A percentile compares a stretch with the other conserved stretches of the same genome.
These are phyloP conservation scores for Enteromius afrohamiltoni DNA, from an alignment of 2,797 vertebrate species.

Conservation along the genomic window DNA sequence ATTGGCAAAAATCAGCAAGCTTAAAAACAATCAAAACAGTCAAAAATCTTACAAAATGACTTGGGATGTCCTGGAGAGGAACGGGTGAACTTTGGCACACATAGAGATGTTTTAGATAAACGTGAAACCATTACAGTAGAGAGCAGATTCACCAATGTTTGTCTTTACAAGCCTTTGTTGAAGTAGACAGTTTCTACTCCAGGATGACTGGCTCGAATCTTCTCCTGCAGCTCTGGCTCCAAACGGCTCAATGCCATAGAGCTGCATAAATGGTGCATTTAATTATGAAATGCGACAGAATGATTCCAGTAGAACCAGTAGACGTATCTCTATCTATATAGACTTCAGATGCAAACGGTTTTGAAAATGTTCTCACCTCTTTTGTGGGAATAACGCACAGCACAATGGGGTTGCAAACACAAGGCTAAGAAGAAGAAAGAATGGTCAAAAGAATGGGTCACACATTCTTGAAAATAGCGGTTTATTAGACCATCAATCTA, in stretches of 20 bases:
- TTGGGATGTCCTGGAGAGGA: constrained; percentile 55
- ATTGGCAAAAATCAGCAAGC: constrained; percentile 55
- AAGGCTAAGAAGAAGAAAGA: constrained; percentile 79
- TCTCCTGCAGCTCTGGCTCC: constrained; percentile 92
- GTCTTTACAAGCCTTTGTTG: constrained; percentile 94
- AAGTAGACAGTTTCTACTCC: constrained; percentile 91
- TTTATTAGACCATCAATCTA: constrained; percentile 60
- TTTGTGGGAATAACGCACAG: constrained; percentile 97
- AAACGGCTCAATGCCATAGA: constrained; percentile 90
- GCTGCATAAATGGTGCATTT: constrained; percentile 70
- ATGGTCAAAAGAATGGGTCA: constrained; percentile 7
- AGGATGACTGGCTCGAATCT: constrained; percentile 82
- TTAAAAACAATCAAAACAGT: constrained; percentile 59
- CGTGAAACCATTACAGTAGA: constrained; percentile 63
- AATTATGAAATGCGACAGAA: not conserved
- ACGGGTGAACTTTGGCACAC: constrained; percentile 79
- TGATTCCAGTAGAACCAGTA: not conserved
- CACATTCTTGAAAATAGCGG: constrained; percentile 21
- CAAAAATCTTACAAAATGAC: constrained; percentile 66
- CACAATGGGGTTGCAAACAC: constrained; percentile 97
- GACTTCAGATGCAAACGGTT: not conserved
- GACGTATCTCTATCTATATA: no score
- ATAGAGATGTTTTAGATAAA: constrained; percentile 67
- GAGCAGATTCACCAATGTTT: constrained; percentile 57
- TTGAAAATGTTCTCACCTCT: constrained; percentile 80